Evolutionary conservation across 1,140 invertebrate species (phyloP), one percentile per base, ranked within the genome.

Genomic region (Hyles vespertilio): DNA sequence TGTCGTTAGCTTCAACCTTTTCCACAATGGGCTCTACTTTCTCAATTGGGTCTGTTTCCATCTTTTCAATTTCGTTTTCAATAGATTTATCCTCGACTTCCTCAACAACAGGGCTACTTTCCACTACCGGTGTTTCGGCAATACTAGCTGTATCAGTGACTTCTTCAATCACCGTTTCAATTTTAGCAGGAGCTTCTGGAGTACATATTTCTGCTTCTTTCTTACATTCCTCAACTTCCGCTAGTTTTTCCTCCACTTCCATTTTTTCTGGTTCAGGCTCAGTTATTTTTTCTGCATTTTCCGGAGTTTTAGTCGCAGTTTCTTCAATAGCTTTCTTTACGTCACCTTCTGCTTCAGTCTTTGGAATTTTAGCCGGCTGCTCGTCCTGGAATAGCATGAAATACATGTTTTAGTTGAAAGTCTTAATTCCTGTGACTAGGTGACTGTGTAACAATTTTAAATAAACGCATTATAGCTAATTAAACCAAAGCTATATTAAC

Each of bases 351-450:
- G 54, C n/a, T 54, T 84, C 79, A 58, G 85, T 88, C 51, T 88
- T 88, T 22, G 72, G 67, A 47, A 88, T 63, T 73, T 88, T 88
- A 48, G 83, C 77, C 7, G 85, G 83, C 67, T 71, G 70, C 51
- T 84, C 81, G 58, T 84, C 80, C 82, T 87, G 77, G 60, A 82
- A 81, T 47, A 40, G 43, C 3, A 22, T 22, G 22, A 22, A 22
- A 22, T 22, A 22, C 22, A 22, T 22, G 22, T 22, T 22, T 22
- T 22, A 22, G 22, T 22, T 22, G 22, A 22, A 22, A 22, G 22
- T 22, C 22, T 22, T 22, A 22, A 22, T 2, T 1, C 2, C 22
- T 22, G 22, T 22, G 22, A 22, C 22, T 22, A n/a, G n/a, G 22
- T 22, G 0, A 22, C 22, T 22, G 22, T 2, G 22, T 22, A 22